Evolutionary conservation across 2,797 vertebrate species (phyloP).

Genomic region (Urosaurus nigricauda): DNA sequence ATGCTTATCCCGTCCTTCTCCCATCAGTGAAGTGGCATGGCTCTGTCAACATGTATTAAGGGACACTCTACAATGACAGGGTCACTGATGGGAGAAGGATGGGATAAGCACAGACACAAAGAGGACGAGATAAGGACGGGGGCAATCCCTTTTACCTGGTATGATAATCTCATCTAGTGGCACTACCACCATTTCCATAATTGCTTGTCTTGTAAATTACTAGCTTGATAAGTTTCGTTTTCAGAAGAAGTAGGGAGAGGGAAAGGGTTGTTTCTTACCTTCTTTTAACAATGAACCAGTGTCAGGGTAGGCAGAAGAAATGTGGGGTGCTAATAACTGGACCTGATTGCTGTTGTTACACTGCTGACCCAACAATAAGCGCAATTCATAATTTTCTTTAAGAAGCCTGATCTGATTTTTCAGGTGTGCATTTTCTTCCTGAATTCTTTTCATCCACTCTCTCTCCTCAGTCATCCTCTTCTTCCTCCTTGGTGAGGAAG

Average conservation of each 20-base stretch:
- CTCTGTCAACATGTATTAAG: too few relatives aligned
- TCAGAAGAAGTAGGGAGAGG: too few relatives aligned
- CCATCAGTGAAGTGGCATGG: too few relatives aligned
- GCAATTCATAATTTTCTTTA: slow-evolving; percentile 72
- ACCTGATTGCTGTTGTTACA: slow-evolving; percentile 27
- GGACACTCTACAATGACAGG: too few relatives aligned
- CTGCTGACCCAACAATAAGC: slow-evolving; percentile 41
- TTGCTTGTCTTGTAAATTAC: background rate
- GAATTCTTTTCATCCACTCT: slow-evolving; percentile 65
- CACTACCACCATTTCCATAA: background rate
- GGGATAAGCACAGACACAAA: too few relatives aligned
- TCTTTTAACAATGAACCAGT: slow-evolving; percentile 6
- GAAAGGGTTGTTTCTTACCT: slow-evolving; percentile 53
- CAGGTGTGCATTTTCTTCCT: slow-evolving; percentile 70
- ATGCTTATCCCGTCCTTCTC: too few relatives aligned
- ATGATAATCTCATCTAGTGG: too few relatives aligned
- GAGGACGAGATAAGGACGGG: too few relatives aligned
- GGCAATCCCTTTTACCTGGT: too few relatives aligned
- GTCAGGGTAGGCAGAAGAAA: slow-evolving; percentile 37
- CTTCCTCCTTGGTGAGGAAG: slow-evolving; percentile 25
- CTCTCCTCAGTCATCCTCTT: slow-evolving; percentile 61
- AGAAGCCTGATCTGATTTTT: slow-evolving; percentile 72
- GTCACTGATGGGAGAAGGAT: too few relatives aligned
- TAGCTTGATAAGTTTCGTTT: too few relatives aligned
- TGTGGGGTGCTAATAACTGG: slow-evolving; percentile 19